Evolutionary conservation across 1,140 invertebrate species (phyloP).

Genomic region (Mya arenaria): DNA sequence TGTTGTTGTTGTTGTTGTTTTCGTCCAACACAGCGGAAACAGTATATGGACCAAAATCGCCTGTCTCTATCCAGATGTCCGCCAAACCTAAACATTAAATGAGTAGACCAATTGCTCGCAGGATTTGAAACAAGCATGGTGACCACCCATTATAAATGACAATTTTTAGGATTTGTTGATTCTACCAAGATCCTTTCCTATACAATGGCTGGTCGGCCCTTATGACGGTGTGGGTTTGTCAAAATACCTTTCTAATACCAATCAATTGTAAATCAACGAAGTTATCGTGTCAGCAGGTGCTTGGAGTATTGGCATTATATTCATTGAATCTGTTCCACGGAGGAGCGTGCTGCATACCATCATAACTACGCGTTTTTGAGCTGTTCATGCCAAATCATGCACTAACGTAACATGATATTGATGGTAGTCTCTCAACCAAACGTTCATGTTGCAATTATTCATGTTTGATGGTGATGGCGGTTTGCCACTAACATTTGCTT

Average conservation of each 20-base stretch:
- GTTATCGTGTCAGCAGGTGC: too few species aligned
- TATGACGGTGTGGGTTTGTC: too few species aligned
- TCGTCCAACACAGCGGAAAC: slow-evolving; percentile 30
- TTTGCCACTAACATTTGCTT: background rate
- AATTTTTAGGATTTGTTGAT: slow-evolving; percentile 16
- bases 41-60: slow-evolving; percentile 26
- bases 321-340: too few species aligned
- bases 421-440: background rate
- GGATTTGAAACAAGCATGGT: slow-evolving; percentile 46
- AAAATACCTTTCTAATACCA: too few species aligned
- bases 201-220: slow-evolving; percentile 39
- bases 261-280: too few species aligned
- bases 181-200: slow-evolving; percentile 7
- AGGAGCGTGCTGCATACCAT: too few species aligned
- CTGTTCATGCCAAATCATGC: background rate
- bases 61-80: slow-evolving; percentile 43
- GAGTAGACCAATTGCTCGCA: slow-evolving; percentile 51
- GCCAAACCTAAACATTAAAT: slow-evolving; percentile 39
- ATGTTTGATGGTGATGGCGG: background rate
- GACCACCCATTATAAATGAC: slow-evolving; percentile 13
- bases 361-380: background rate
- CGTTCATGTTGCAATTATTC: background rate
- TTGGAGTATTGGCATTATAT: too few species aligned
- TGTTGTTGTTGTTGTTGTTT: slow-evolving; percentile 39
- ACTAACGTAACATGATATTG: background rate